Evolutionary conservation across 2,797 vertebrate species (phyloP).

Genomic region (Holocentrus rufus): DNA sequence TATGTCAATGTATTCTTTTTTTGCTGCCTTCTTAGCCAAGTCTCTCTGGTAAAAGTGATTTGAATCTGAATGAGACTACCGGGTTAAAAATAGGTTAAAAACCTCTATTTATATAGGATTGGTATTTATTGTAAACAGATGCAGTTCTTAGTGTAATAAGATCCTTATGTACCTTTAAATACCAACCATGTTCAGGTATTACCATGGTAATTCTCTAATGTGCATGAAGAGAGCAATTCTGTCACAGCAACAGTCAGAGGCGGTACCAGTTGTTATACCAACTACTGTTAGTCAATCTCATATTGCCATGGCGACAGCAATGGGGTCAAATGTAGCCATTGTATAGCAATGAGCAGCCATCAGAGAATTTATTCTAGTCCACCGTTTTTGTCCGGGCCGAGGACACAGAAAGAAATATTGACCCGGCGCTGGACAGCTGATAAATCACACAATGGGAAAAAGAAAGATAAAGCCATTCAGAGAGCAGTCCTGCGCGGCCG

Average conservation of each 20-base stretch:
- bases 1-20: too few species aligned
- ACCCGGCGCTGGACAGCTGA: conserved; percentile 40
- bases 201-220: conserved; percentile 5
- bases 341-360: conserved; percentile 49
- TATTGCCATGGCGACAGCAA: conserved; percentile 68
- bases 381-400: conserved; percentile 23
- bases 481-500: conserved; percentile 19
- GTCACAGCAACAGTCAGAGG: background rate
- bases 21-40: too few species aligned
- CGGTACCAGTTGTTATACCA: conserved; percentile 27
- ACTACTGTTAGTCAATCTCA: conserved; percentile 49
- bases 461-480: conserved; percentile 55
- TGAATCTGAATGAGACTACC: too few species aligned
- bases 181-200: background rate
- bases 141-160: too few species aligned
- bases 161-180: conserved; percentile 15
- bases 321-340: conserved; percentile 61
- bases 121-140: too few species aligned
- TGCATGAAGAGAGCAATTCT: conserved; percentile 10
- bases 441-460: conserved; percentile 52
- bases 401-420: conserved; percentile 48
- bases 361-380: conserved; percentile 49
- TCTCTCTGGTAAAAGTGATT: too few species aligned
- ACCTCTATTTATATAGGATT: too few species aligned
- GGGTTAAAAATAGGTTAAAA: too few species aligned